Percentiles rank a stretch among this genome's conserved stretches.
phyloP scores from a whole-genome alignment of 35 echinoderm and acorn worm species.

The Ophioderma brevispina region DNA sequence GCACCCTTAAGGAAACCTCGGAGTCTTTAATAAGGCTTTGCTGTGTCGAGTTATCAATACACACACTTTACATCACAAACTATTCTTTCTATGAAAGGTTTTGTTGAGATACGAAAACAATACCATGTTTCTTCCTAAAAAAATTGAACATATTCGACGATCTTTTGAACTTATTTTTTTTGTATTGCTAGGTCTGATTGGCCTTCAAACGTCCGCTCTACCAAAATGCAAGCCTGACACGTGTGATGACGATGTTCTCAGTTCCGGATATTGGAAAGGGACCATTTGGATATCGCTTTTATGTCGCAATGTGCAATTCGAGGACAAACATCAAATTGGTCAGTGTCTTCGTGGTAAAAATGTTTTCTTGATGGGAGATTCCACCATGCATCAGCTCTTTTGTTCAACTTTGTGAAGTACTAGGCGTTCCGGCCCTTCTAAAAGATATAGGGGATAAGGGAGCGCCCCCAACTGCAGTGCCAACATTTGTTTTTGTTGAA shows the following conservation, averaged over 20 bases:
- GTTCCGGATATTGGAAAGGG: neutral
- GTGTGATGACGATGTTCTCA: neutral
- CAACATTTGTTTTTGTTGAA: neutral
- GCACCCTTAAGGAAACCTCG: no score
- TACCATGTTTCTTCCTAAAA: no score
- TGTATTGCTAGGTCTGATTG: no score
- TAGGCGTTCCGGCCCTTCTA: neutral
- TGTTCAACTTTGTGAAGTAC: neutral
- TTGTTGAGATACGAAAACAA: no score
- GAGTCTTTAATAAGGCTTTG: no score
- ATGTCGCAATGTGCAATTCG: neutral
- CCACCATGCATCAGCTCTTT: neutral
- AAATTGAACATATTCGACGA: no score
- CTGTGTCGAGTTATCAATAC: no score
- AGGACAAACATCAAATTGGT: neutral
- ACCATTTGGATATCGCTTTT: neutral
- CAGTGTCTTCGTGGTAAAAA: neutral
- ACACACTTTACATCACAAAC: no score
- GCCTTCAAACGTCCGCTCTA: no score
- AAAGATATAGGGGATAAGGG: neutral
- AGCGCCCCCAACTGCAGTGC: neutral
- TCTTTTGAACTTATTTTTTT: no score
- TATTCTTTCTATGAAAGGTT: no score
- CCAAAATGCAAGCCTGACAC: no score
- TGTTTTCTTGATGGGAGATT: neutral